These are phyloP conservation scores for Turritopsis rubra DNA, from an alignment of 30 jellyfish, hydroid and myxozoan genomes.

Conservation along the genomic window DNA sequence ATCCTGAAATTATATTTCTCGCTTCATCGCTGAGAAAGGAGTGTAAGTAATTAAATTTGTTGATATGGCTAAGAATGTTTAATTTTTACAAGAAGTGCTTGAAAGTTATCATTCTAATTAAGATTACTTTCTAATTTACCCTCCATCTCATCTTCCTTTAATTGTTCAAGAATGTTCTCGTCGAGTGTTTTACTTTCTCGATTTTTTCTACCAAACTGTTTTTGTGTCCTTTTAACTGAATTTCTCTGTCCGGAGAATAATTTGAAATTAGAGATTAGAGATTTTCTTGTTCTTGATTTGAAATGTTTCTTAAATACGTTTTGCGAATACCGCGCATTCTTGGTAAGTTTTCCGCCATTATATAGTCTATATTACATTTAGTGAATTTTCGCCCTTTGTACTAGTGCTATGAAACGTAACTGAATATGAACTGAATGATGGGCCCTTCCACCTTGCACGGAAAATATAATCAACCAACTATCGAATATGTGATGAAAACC, in stretches of 20 bases:
- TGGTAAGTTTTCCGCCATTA: neutral
- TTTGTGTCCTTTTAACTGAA: neutral
- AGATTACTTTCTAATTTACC: neutral
- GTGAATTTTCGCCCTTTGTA: no score
- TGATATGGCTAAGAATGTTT: neutral
- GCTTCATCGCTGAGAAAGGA: neutral
- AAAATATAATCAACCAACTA: no score
- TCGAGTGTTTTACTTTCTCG: neutral
- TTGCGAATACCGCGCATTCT: neutral
- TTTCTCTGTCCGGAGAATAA: neutral
- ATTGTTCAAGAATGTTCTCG: neutral
- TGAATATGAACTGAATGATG: no score
- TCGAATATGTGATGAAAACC: no score
- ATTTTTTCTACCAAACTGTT: neutral
- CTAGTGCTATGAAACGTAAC: no score
- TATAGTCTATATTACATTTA: no score
- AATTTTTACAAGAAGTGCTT: neutral
- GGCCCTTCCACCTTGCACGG: no score
- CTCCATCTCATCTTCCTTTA: slow-evolving; percentile 1
- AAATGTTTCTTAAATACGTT: neutral
- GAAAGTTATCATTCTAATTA: slow-evolving; percentile 3
- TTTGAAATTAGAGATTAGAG: neutral
- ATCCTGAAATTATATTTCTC: neutral
- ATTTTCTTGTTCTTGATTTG: neutral
- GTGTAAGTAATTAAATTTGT: neutral